Evolutionary conservation across 2,888 invertebrate genomes (phyloP).

Genomic region (Rapana venosa): DNA sequence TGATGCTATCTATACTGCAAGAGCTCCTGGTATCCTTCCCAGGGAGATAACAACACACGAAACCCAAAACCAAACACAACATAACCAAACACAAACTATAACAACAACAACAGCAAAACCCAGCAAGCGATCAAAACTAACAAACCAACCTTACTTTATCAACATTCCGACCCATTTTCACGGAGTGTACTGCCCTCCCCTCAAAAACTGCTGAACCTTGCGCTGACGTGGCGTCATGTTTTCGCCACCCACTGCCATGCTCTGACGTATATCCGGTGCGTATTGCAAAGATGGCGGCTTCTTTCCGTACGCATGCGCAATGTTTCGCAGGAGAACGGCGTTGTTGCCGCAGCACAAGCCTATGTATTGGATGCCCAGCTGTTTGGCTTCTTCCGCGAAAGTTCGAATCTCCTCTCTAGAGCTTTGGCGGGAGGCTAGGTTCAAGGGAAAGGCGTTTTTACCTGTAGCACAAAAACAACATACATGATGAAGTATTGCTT

Average conservation of each 20-base stretch:
- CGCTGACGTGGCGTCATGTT: neutral
- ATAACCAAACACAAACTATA: too few species aligned
- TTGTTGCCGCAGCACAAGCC: slow-evolving; percentile 74
- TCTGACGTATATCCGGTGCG: slow-evolving; percentile 60
- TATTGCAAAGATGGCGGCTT: slow-evolving; percentile 63
- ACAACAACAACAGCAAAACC: too few species aligned
- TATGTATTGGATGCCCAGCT: slow-evolving; percentile 68
- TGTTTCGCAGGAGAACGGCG: slow-evolving; percentile 61
- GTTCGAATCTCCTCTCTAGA: slow-evolving; percentile 61
- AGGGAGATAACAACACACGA: too few species aligned
- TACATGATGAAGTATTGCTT: neutral
- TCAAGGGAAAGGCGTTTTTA: slow-evolving; percentile 60
- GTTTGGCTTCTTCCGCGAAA: slow-evolving; percentile 64
- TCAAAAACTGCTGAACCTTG: neutral
- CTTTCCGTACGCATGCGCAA: slow-evolving; percentile 67
- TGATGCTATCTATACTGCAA: too few species aligned
- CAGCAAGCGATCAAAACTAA: too few species aligned
- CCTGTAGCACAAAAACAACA: slow-evolving; percentile 55
- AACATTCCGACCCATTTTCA: neutral
- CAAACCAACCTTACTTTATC: too few species aligned
- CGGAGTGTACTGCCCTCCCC: neutral
- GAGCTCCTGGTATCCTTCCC: too few species aligned
- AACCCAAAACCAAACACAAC: too few species aligned
- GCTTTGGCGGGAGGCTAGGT: slow-evolving; percentile 59
- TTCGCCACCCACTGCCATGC: neutral